Percentiles rank a stretch among this genome's conserved stretches.
Conservation (phyloP, 2,113 vertebrate genomes). For the Pavo muticus region DNA sequence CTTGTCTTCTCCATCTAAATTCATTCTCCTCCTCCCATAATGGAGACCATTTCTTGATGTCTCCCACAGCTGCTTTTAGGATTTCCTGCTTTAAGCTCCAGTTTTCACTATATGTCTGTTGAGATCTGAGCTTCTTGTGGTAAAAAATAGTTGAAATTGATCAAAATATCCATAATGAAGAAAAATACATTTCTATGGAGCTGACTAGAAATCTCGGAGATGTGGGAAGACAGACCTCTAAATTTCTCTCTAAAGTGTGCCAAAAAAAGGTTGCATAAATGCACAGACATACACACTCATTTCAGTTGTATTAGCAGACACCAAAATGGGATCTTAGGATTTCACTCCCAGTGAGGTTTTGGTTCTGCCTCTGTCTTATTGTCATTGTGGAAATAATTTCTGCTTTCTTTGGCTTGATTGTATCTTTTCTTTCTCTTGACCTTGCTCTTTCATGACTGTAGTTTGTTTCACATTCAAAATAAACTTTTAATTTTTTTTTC, state of each 20-base stretch:
- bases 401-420: background rate
- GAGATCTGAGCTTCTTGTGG: background rate
- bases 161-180: background rate
- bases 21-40: background rate
- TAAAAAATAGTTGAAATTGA: background rate
- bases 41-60: background rate
- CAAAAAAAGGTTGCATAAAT: background rate
- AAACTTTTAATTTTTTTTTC: background rate
- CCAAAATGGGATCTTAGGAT: rapidly evolving
- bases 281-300: rapidly evolving
- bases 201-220: rapidly evolving
- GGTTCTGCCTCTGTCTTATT: background rate
- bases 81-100: background rate
- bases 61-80: background rate
- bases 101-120: background rate
- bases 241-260: background rate
- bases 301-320: background rate
- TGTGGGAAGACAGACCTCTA: rapidly evolving
- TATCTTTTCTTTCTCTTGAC: background rate
- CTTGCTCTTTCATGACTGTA: background rate
- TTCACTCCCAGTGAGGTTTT: background rate
- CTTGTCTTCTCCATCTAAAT: background rate
- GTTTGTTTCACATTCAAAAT: background rate
- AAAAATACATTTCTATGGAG: background rate
- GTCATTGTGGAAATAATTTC: background rate